These are phyloP conservation scores for Asbolus verrucosus DNA, from an alignment of 1,140 invertebrate genomes.

Conservation along the genomic window DNA sequence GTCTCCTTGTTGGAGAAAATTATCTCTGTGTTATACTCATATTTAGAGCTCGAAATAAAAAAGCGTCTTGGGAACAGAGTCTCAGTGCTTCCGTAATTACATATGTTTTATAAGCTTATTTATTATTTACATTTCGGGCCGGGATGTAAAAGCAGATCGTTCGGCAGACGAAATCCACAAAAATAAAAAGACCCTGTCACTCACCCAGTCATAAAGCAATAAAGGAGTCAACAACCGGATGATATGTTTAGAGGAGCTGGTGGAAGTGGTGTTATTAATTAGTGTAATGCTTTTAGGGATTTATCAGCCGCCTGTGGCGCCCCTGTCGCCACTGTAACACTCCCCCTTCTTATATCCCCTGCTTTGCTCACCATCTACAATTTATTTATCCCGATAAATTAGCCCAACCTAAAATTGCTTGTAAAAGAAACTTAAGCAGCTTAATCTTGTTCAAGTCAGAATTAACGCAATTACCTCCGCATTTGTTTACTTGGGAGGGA, in stretches of 20 bases:
- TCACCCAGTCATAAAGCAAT: conserved; percentile 37
- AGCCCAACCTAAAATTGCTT: conserved; percentile 19
- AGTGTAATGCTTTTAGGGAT: conserved; percentile 45
- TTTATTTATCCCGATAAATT: conserved; percentile 40
- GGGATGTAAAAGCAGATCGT: neutral
- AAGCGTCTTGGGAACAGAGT: no score
- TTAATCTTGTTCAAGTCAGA: conserved; percentile 29
- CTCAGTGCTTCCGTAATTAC: neutral
- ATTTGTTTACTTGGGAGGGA: conserved; percentile 6
- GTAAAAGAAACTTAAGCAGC: conserved; percentile 22
- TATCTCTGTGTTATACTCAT: no score
- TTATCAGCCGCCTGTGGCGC: conserved; percentile 38
- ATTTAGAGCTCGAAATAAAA: neutral
- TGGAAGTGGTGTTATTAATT: conserved; percentile 43
- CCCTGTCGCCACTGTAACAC: conserved; percentile 18
- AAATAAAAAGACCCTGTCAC: conserved; percentile 21
- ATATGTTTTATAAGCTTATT: neutral
- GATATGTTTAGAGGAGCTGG: conserved; percentile 43
- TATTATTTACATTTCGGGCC: neutral
- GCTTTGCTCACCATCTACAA: conserved; percentile 20
- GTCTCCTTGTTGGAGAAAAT: no score
- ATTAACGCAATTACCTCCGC: conserved; percentile 18
- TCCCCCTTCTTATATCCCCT: conserved; percentile 22
- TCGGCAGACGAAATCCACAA: neutral
- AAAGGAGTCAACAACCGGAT: conserved; percentile 43